phyloP scores from a whole-genome alignment of 2,797 vertebrate genomes.

The Sciurus vulgaris region DNA sequence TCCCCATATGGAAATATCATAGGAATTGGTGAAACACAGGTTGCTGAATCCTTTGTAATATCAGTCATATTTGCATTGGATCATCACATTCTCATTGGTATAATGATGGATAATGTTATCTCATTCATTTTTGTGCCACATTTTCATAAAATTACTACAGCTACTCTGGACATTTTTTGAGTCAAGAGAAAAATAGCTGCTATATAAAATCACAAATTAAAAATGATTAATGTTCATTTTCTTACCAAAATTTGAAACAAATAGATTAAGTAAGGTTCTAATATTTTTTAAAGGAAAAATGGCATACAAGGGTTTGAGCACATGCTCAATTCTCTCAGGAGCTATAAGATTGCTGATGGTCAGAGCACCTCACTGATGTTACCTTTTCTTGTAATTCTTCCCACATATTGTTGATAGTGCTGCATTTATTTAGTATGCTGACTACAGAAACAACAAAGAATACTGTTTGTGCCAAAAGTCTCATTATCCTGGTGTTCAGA shows the following conservation, averaged over 20 bases:
- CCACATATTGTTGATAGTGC: not conserved
- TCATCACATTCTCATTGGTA: not conserved
- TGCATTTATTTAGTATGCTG: not conserved
- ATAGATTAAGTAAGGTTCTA: not conserved
- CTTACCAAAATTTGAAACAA: not conserved
- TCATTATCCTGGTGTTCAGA: not conserved
- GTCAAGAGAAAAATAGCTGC: not conserved
- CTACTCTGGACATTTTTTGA: not conserved
- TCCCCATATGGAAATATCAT: not conserved
- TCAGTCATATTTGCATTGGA: not conserved
- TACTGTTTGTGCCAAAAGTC: not conserved
- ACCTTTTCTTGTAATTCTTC: not conserved
- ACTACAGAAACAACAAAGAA: not conserved
- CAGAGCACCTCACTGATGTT: not conserved
- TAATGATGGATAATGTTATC: not conserved
- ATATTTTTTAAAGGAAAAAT: not conserved
- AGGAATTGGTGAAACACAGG: not conserved
- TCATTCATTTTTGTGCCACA: not conserved
- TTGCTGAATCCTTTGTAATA: not conserved
- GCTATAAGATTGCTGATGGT: not conserved
- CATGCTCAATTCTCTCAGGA: not conserved
- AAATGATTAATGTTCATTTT: conserved; percentile 15
- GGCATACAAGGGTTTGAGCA: not conserved
- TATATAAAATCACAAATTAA: not conserved
- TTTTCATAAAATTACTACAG: not conserved